Percentiles rank a stretch among this genome's conserved stretches.
These are phyloP conservation scores for Peromyscus maniculatus DNA, from an alignment of 2,113 vertebrate genomes.

Conservation along the genomic window DNA sequence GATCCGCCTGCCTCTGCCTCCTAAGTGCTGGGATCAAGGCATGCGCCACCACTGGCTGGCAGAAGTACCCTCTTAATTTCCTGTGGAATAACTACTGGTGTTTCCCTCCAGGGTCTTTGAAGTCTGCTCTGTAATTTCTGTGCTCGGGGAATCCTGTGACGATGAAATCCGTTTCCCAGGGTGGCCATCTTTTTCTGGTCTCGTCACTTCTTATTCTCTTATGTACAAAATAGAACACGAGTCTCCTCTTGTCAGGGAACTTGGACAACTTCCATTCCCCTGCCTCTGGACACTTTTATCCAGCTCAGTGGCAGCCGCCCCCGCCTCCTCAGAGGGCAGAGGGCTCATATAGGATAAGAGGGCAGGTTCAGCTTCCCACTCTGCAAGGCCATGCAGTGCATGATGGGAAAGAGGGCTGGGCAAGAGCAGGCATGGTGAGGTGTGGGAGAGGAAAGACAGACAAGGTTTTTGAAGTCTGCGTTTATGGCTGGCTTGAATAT, in stretches of 20 bases:
- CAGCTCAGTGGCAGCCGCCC: background rate
- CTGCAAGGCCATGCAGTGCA: background rate
- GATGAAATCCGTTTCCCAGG: background rate
- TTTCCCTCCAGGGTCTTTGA: background rate
- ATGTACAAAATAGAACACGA: background rate
- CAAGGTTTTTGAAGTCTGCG: background rate
- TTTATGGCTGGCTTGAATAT: background rate
- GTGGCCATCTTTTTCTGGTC: background rate
- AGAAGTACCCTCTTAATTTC: background rate
- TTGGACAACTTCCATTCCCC: background rate
- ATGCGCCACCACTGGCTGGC: no score
- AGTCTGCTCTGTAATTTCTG: background rate
- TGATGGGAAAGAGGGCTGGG: background rate
- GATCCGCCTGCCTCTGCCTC: background rate
- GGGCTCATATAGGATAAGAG: background rate
- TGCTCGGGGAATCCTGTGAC: background rate
- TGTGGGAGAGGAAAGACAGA: background rate
- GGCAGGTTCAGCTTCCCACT: constrained; percentile 19
- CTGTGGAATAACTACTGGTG: background rate
- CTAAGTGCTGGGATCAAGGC: no score
- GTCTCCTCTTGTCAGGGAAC: background rate
- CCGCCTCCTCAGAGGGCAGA: background rate
- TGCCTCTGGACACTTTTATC: background rate
- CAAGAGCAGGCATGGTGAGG: background rate
- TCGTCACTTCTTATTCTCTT: background rate